phyloP scores from a whole-genome alignment of 2,113 vertebrate species.

The Phaethon lepturus region DNA sequence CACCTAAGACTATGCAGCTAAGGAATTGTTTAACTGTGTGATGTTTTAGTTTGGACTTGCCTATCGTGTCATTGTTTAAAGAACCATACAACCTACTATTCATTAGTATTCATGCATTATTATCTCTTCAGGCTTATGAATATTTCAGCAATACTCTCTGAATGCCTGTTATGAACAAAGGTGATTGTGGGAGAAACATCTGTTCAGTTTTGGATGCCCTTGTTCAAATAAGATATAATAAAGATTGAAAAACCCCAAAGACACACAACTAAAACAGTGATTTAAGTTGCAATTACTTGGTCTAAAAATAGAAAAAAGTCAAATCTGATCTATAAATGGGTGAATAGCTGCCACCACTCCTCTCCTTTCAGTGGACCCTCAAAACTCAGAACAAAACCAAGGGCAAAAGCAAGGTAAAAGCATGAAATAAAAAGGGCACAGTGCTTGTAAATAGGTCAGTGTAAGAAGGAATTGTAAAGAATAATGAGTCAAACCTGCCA shows the following conservation, averaged over 20 bases:
- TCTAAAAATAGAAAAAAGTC: not conserved
- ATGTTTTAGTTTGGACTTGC: not conserved
- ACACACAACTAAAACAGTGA: not conserved
- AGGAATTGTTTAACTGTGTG: not conserved
- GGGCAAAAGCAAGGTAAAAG: not conserved
- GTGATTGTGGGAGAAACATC: conserved; percentile 36
- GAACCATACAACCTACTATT: not conserved
- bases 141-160: conserved; percentile 42
- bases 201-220: conserved; percentile 30
- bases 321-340: not conserved
- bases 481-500: not conserved
- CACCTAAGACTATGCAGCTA: not conserved
- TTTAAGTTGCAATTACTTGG: not conserved
- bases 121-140: conserved; percentile 30
- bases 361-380: not conserved
- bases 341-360: not conserved
- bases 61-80: not conserved
- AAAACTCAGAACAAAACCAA: not conserved
- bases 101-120: conserved; percentile 46
- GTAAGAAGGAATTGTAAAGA: not conserved
- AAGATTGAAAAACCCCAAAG: not conserved
- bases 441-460: not conserved
- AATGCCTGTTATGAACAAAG: not conserved
- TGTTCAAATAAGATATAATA: not conserved
- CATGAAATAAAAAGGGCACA: not conserved